A percentile compares a stretch with the other conserved stretches of the same genome.
Evolutionary conservation across 2,797 vertebrate species (phyloP).

Genomic region (Chloroceryle amazona): DNA sequence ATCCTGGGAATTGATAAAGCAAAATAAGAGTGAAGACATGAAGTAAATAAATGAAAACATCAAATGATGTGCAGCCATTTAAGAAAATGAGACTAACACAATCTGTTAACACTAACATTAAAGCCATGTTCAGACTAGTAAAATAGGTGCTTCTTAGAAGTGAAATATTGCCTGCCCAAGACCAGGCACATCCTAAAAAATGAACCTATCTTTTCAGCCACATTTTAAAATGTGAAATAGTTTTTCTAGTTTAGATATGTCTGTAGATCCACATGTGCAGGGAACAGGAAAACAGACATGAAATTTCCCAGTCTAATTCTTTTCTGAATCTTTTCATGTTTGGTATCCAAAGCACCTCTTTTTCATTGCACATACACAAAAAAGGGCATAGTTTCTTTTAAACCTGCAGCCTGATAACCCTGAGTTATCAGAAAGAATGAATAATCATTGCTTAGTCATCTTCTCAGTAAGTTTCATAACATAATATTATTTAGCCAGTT

Average conservation of each 20-base stretch:
- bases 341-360: not conserved
- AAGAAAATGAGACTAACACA: not conserved
- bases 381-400: not conserved
- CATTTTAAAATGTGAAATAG: not conserved
- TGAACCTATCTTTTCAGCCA: not conserved
- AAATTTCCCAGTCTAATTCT: not conserved
- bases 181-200: not conserved
- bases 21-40: not conserved
- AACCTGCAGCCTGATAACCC: not conserved
- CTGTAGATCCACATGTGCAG: not conserved
- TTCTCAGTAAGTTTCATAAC: not conserved
- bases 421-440: not conserved
- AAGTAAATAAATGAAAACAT: not conserved
- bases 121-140: not conserved
- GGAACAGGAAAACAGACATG: not conserved
- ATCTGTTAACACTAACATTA: fast-evolving
- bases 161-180: not conserved
- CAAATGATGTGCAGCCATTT: not conserved
- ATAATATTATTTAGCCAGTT: not conserved
- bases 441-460: not conserved
- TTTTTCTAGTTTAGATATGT: not conserved
- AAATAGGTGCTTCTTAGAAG: not conserved
- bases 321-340: not conserved
- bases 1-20: not conserved
- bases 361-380: not conserved